Evolutionary conservation across 1,140 invertebrate species (phyloP).

Genomic region (Lordiphosa stackelbergi): DNA sequence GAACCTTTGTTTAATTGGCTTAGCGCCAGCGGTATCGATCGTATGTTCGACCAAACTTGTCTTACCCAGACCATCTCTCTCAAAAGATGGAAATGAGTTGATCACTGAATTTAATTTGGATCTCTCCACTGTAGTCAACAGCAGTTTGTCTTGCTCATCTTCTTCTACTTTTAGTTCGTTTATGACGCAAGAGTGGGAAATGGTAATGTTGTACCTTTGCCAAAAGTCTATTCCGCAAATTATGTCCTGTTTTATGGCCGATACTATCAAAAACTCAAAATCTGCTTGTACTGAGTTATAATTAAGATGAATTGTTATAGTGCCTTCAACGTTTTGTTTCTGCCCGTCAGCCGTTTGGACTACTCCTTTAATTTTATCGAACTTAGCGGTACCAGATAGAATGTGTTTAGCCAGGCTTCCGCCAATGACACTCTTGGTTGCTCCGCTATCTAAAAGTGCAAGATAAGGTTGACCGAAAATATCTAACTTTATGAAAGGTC

Average conservation of each 20-base stretch:
- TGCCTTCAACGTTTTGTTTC: not conserved
- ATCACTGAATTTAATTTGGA: no score
- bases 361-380: slow-evolving; percentile 1
- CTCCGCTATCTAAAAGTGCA: slow-evolving; percentile 15
- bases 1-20: no score
- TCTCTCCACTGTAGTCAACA: no score
- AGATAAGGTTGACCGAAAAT: not conserved
- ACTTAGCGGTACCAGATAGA: not conserved
- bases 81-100: no score
- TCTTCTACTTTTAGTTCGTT: no score
- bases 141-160: no score
- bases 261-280: slow-evolving; percentile 18
- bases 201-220: no score
- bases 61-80: no score
- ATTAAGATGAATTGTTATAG: not conserved
- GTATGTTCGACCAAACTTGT: no score
- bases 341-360: slow-evolving; percentile 20
- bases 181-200: no score
- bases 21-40: no score
- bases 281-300: slow-evolving; percentile 8
- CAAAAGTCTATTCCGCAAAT: slow-evolving; percentile 3
- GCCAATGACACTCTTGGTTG: slow-evolving; percentile 21
- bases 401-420: not conserved
- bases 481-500: slow-evolving; percentile 10
- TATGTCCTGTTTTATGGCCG: slow-evolving; percentile 12